Evolutionary conservation across 2,797 vertebrate species (phyloP), one percentile per base, ranked within the genome.

Genomic region (Sebastes minor): DNA sequence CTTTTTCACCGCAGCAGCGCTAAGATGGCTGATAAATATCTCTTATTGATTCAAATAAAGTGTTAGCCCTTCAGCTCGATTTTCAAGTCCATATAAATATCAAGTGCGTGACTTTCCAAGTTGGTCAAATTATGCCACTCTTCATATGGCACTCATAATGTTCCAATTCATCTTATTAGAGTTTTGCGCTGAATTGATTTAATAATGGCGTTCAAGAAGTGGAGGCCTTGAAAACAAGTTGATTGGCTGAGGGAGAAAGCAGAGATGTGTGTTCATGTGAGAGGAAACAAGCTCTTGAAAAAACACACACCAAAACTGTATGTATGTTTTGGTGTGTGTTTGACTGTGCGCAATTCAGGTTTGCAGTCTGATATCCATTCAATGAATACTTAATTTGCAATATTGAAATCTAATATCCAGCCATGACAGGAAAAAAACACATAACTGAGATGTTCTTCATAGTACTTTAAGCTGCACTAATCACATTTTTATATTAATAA

Each of bases 221-320:
- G 9, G 6, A 79, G 69, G 63, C 80, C 83, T 90, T 89, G 86
- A 79, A 77, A 77, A 75, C 53, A 76, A 80, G 46, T 23, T n/a
- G n/a, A 85, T 28, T 42, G 22, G 28, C 71, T 81, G 38, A 74
- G 22, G 16, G 52, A 60, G 68, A 76, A 71, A 61, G 38, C 38
- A 66, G 52, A 69, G 27, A 71, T 71, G 27, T 76, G 38, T 84
- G 30, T 70, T 68, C 5, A 57, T 14, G 27, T 20, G 27, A 75
- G 16, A 35, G 9, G 20, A 84, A 74, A 77, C 18, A 5, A 85
- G 56, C 74, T 62, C 68, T 68, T 74, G 20, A 69, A 6, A 57
- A 57, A 22, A 66, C 14, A n/a, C 23, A 52, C 27, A n/a, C 6
- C 32, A 42, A 38, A 38, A 64, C 16, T 62, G 22, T 14, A 22